Evolutionary conservation across 2,797 vertebrate genomes (phyloP).

Genomic region (Nothura maculosa): DNA sequence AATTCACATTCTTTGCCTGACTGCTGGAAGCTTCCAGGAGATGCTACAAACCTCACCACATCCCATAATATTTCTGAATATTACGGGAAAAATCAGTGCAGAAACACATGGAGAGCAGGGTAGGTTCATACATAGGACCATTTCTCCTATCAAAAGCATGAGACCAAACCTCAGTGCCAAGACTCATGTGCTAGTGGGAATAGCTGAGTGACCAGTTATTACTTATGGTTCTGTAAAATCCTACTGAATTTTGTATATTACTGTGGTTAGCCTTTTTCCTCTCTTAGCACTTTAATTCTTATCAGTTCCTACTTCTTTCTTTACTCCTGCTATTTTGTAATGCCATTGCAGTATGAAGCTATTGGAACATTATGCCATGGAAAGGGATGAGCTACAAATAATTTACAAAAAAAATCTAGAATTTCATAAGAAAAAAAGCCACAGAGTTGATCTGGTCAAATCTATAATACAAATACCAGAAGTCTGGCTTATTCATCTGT

Average conservation of each 20-base stretch:
- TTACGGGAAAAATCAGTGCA: neutral
- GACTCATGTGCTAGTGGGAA: neutral
- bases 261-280: neutral
- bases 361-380: neutral
- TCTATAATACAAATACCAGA: neutral
- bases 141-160: neutral
- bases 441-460: neutral
- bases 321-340: neutral
- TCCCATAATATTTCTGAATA: neutral
- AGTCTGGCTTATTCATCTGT: neutral
- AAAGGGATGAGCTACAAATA: neutral
- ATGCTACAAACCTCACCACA: neutral
- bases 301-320: neutral
- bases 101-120: neutral
- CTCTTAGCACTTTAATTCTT: neutral
- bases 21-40: neutral
- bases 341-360: neutral
- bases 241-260: neutral
- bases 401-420: neutral
- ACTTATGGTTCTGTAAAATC: neutral
- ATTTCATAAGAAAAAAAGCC: neutral
- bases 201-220: neutral
- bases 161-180: neutral
- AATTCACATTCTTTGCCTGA: neutral
- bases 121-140: neutral